Conservation (phyloP, 1,140 invertebrate species). For the Onthophagus taurus region DNA sequence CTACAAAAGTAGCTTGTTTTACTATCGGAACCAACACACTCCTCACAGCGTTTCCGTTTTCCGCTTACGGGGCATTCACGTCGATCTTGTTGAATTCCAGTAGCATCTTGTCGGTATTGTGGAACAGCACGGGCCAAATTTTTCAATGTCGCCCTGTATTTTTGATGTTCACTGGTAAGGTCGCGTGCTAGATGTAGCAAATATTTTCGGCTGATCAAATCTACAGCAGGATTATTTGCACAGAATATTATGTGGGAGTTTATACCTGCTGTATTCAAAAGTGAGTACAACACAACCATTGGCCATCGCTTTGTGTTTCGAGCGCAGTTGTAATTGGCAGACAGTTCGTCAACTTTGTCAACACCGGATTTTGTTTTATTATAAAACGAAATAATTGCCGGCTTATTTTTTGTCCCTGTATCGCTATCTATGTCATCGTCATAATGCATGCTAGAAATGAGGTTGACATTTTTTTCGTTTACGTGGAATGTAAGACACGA, state of each 20-base stretch:
- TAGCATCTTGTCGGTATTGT: too few species aligned
- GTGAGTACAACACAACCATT: conserved; percentile 13
- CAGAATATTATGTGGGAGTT: conserved; percentile 3
- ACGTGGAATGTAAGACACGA: conserved; percentile 5
- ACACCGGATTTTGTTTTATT: conserved; percentile 15
- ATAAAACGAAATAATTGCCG: conserved; percentile 9
- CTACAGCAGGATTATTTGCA: too few species aligned
- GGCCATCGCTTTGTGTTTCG: conserved; percentile 13
- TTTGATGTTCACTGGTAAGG: too few species aligned
- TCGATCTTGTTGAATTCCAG: too few species aligned
- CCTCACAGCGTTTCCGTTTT: too few species aligned
- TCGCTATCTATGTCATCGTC: conserved; percentile 10
- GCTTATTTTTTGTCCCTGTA: conserved; percentile 5
- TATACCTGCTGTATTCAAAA: conserved; percentile 10
- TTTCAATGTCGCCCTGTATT: too few species aligned
- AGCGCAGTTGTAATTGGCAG: conserved; percentile 13
- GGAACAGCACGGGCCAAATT: too few species aligned
- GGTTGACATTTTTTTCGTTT: conserved; percentile 11
- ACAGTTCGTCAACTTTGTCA: conserved; percentile 8
- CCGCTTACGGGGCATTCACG: too few species aligned
- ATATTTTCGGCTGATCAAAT: too few species aligned
- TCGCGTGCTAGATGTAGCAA: too few species aligned
- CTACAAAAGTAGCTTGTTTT: too few species aligned
- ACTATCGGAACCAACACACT: too few species aligned
- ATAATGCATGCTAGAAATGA: conserved; percentile 11